Conservation (phyloP, 2,888 invertebrate species). For the Synergus japonicus region DNA sequence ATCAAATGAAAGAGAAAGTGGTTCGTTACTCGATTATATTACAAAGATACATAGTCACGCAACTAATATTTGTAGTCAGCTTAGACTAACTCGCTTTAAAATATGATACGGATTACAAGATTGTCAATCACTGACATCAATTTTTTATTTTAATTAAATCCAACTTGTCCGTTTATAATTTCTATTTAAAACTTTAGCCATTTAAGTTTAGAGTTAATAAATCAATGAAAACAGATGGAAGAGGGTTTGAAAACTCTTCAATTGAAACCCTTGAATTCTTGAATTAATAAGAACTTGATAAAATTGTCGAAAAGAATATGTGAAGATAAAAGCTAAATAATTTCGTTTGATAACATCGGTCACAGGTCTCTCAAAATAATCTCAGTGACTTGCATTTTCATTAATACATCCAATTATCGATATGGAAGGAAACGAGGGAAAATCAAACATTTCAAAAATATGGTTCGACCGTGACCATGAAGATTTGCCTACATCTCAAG, state of each 20-base stretch:
- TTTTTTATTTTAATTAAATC: background rate
- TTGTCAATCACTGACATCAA: background rate
- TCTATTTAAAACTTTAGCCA: background rate
- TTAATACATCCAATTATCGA: background rate
- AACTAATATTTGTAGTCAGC: background rate
- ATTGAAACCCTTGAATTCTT: background rate
- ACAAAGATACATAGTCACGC: conserved; percentile 12
- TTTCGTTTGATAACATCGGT: background rate
- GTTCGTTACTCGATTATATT: conserved; percentile 17
- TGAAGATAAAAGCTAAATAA: background rate
- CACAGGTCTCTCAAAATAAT: background rate
- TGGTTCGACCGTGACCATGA: background rate
- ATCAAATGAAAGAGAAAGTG: conserved; percentile 39
- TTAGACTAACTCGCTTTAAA: background rate
- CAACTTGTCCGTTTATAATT: background rate
- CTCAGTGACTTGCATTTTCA: background rate
- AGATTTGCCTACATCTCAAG: background rate
- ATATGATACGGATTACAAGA: background rate
- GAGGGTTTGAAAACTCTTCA: background rate
- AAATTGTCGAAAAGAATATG: background rate
- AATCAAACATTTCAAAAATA: background rate
- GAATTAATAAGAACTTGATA: background rate
- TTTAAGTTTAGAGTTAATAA: background rate
- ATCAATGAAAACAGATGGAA: background rate
- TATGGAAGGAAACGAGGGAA: background rate